Percentiles rank a stretch among this genome's conserved stretches.
These are phyloP conservation scores for Macrobrachium nipponense DNA, from an alignment of 1,140 invertebrate genomes.

Conservation along the genomic window DNA sequence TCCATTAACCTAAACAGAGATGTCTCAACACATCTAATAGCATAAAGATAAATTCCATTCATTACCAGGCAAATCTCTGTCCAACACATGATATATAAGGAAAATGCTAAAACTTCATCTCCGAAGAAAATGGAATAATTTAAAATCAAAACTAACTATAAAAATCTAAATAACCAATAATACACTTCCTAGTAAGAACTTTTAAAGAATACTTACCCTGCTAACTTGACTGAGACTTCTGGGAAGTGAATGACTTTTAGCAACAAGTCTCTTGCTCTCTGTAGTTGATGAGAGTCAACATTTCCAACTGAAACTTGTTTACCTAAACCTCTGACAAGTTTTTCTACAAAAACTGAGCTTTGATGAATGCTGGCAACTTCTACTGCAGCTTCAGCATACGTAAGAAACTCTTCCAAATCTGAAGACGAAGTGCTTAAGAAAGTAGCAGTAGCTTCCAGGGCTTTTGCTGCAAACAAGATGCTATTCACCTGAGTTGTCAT, in stretches of 20 bases:
- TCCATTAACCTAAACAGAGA: no score
- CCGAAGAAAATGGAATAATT: neutral
- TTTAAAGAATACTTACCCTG: constrained; percentile 19
- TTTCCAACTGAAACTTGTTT: constrained; percentile 16
- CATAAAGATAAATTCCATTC: no score
- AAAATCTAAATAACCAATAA: neutral
- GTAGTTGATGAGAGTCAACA: neutral
- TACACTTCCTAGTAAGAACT: neutral
- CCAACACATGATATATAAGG: no score
- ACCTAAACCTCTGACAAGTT: constrained; percentile 25
- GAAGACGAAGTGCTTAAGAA: constrained; percentile 37
- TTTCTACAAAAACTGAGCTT: constrained; percentile 37
- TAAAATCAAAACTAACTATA: neutral
- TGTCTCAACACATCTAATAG: no score
- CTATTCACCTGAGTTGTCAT: constrained; percentile 6
- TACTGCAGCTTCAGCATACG: constrained; percentile 23
- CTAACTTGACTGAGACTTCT: constrained; percentile 6
- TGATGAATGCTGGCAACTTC: constrained; percentile 24
- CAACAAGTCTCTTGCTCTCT: constrained; percentile 1
- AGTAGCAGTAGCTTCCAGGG: constrained; percentile 13
- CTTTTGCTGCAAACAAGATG: constrained; percentile 34
- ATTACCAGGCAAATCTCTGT: no score
- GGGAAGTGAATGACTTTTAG: constrained; percentile 25
- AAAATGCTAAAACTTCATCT: neutral
- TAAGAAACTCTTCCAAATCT: constrained; percentile 28